phyloP scores from a whole-genome alignment of 2,113 vertebrate species.

The Clinocottus analis region DNA sequence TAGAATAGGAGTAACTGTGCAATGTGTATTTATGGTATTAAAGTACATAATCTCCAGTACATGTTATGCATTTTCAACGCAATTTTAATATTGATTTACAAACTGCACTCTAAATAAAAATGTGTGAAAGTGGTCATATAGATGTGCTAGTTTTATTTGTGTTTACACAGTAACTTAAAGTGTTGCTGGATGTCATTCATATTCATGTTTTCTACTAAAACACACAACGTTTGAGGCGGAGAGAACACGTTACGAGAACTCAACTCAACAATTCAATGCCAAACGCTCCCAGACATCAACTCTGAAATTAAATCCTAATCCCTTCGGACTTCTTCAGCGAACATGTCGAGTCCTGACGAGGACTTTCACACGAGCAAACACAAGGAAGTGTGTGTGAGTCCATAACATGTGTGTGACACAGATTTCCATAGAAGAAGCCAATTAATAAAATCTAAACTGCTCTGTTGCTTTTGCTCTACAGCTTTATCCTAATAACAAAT shows the following conservation, averaged over 20 bases:
- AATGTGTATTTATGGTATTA: no score
- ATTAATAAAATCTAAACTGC: no score
- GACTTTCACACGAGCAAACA: conserved; percentile 8
- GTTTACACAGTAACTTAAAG: background rate
- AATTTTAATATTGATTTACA: background rate
- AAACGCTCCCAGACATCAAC: conserved; percentile 20
- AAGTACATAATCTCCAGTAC: background rate
- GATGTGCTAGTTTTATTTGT: background rate
- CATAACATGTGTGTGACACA: no score
- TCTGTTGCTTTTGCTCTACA: no score
- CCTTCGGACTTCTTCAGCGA: conserved; percentile 9
- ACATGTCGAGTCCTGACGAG: background rate
- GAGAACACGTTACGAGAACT: background rate
- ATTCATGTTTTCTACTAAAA: background rate
- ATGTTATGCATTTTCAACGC: background rate
- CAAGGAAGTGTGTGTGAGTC: background rate
- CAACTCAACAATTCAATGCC: conserved; percentile 20
- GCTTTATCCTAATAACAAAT: background rate
- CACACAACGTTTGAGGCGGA: background rate
- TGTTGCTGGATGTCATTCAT: background rate
- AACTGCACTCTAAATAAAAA: background rate
- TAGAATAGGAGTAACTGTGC: no score
- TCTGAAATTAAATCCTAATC: conserved; percentile 27
- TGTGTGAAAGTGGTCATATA: background rate
- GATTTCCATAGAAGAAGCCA: no score